Conservation (phyloP, 2,797 vertebrate genomes). For the Xenopus petersii region DNA sequence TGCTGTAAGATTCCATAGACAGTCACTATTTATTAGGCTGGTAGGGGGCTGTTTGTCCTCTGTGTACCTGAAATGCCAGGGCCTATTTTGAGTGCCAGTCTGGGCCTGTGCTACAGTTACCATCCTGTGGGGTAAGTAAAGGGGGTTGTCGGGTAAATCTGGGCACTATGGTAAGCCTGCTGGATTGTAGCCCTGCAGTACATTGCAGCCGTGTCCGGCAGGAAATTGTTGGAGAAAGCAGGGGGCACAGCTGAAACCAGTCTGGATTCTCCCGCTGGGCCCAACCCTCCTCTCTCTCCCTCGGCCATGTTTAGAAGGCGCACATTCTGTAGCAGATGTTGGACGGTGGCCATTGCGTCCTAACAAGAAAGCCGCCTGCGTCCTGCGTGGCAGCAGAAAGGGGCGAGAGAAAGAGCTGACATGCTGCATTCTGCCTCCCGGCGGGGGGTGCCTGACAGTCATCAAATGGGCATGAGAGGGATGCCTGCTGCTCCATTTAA, state of each 20-base stretch:
- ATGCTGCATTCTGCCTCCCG: slow-evolving; percentile 41
- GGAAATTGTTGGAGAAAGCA: slow-evolving; percentile 4
- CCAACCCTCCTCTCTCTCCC: neutral
- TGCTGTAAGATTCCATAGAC: too few relatives aligned
- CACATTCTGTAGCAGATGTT: slow-evolving; percentile 26
- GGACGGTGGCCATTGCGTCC: slow-evolving; percentile 27
- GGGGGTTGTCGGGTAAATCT: too few relatives aligned
- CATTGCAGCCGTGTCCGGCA: neutral
- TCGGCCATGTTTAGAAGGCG: slow-evolving; percentile 1
- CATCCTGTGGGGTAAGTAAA: too few relatives aligned
- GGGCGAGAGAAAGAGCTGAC: slow-evolving; percentile 33
- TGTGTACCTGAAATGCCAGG: too few relatives aligned
- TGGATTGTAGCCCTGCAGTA: neutral
- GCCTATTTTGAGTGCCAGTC: too few relatives aligned
- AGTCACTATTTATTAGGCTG: too few relatives aligned
- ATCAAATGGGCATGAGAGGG: slow-evolving; percentile 36
- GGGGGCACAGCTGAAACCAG: slow-evolving; percentile 21
- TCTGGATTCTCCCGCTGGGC: slow-evolving; percentile 27
- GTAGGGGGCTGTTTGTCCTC: too few relatives aligned
- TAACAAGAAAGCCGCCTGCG: slow-evolving; percentile 33
- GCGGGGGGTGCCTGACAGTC: slow-evolving; percentile 30
- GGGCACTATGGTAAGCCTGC: too few relatives aligned
- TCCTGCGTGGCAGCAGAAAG: slow-evolving; percentile 6
- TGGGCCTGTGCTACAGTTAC: too few relatives aligned
- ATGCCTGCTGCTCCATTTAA: slow-evolving; percentile 37